Percentiles rank a stretch among this genome's conserved stretches.
These are phyloP conservation scores for Neomorphus geoffroyi DNA, from an alignment of 2,797 vertebrate species.

Conservation along the genomic window DNA sequence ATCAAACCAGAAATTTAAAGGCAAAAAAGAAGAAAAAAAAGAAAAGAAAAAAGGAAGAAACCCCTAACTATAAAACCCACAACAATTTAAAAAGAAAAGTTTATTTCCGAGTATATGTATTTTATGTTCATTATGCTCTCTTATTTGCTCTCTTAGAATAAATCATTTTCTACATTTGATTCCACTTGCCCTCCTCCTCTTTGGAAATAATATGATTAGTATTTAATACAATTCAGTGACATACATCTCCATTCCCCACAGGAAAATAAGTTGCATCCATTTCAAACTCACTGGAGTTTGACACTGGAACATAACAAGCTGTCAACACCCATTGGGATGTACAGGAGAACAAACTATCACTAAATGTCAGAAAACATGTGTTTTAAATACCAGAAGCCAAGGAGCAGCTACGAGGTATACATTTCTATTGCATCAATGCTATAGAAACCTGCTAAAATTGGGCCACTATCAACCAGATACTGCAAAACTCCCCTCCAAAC, in stretches of 20 bases:
- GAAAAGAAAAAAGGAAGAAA: fast-evolving
- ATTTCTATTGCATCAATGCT: not conserved
- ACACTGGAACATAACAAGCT: not conserved
- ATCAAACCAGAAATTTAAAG: not conserved
- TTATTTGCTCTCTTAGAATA: not conserved
- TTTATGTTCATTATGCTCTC: not conserved
- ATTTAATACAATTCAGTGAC: not conserved
- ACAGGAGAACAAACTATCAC: not conserved
- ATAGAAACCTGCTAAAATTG: not conserved
- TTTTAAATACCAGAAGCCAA: not conserved
- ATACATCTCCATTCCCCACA: not conserved
- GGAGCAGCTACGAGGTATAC: not conserved
- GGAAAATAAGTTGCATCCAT: not conserved
- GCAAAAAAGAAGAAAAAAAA: no score
- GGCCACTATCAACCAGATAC: not conserved
- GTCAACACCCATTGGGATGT: not conserved
- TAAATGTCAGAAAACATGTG: conserved; percentile 15
- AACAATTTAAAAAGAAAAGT: not conserved
- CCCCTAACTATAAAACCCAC: not conserved
- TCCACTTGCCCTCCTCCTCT: not conserved
- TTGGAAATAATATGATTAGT: not conserved
- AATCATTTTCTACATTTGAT: not conserved
- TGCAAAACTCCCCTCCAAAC: not conserved
- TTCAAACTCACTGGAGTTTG: not conserved
- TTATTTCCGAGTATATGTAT: not conserved